These are phyloP conservation scores for Diarsia brunnea DNA, from an alignment of 2,888 invertebrate genomes.

Conservation along the genomic window DNA sequence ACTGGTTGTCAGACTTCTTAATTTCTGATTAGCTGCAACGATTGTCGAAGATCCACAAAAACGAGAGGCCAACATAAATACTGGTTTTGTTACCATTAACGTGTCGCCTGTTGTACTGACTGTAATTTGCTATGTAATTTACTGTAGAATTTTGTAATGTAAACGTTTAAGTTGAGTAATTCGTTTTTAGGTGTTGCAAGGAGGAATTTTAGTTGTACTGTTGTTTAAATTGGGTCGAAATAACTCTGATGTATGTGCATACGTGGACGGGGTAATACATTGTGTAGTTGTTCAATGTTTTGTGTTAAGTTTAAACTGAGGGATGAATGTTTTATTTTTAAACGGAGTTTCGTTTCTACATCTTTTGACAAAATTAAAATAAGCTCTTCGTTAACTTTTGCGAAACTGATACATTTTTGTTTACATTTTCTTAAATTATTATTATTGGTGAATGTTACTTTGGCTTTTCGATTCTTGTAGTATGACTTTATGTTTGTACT, in stretches of 20 bases:
- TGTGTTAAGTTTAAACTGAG: not conserved
- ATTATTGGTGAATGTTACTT: too few species aligned
- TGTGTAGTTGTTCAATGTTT: not conserved
- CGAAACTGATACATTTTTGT: too few species aligned
- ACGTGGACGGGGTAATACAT: not conserved
- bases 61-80: not conserved
- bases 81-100: not conserved
- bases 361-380: not conserved
- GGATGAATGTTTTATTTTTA: not conserved
- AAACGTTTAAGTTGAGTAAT: constrained; percentile 58
- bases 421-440: too few species aligned
- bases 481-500: too few species aligned
- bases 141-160: constrained; percentile 51
- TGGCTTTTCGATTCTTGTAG: too few species aligned
- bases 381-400: not conserved
- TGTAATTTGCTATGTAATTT: constrained; percentile 60
- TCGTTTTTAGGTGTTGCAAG: constrained; percentile 36
- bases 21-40: too few species aligned
- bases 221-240: constrained; percentile 32
- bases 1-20: not conserved
- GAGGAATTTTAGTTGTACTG: constrained; percentile 14
- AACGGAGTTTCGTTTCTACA: not conserved
- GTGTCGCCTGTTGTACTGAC: not conserved
- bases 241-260: constrained; percentile 29
- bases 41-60: too few species aligned